Evolutionary conservation across 2,797 vertebrate species (phyloP), one percentile per base, ranked within the genome.

Genomic region (Sitta carolinensis): DNA sequence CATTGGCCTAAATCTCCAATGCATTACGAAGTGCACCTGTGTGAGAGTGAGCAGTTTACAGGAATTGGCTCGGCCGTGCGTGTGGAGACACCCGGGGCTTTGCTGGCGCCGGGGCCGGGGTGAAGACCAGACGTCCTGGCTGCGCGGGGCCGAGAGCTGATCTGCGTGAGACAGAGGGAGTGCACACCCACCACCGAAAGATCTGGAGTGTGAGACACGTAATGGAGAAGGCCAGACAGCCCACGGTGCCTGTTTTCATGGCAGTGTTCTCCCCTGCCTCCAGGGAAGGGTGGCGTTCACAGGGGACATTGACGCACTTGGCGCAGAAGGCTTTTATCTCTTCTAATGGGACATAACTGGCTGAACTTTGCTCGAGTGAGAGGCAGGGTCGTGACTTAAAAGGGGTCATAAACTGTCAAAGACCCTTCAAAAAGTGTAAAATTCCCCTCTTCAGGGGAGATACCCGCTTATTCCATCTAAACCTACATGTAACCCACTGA

Each of bases 11-110:
- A 54, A 54, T 20, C 21, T 42, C 6, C 22, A 0, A 21, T 11
- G 62, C 2, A 7, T 11, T 14, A 4, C 0, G 3, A 17, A 43
- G 34, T 4, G 30, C 59, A 20, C 2, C 22, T 8, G 22, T 23
- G 52, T 11, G 50, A 11, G 3, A 4, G 52, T 1, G 54, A 40
- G 23, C 3, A 11, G 38, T 12, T 25, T 1, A 6, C 16, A 5
- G 18, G 4, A 4, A 11, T 6, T 15, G 51, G 1, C 16, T 21
- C 27, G 7, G 2, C 15, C 0, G 13, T 4, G 22, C 27, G 3
- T 10, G 25, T 13, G 57, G 18, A 15, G n/a, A 12, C 67, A 10
- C 6, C 12, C 2, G 4, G 18, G 4, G 52, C 59, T 64, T 9
- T 14, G 30, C 21, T 30, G 43, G 36, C 21, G 17, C 42, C 16